Evolutionary conservation across 1,140 invertebrate genomes (phyloP), one percentile per base, ranked within the genome.

Genomic region (Calycopis cecrops): DNA sequence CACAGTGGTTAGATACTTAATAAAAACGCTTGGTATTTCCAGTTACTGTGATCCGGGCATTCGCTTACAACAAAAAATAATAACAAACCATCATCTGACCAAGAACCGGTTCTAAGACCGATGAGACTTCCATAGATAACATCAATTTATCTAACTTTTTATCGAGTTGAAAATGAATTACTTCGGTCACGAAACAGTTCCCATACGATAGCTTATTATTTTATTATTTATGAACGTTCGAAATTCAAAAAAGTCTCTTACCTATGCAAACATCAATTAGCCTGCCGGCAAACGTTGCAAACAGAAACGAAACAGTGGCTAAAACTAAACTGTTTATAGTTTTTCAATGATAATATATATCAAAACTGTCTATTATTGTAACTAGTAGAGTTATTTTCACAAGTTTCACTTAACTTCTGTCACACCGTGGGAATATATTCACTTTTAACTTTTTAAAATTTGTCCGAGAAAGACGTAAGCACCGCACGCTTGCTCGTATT

Each of bases 51-150:
- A 44, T 44, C 40, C 14, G 40, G 40, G 40, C 14, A 44, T 44
- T 44, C 14, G 21, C 21, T 28, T 28, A 14, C 38, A 12, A 40
- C 40, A 44, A 44, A 44, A 44, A 44, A 44, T 44, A 44, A 44
- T 44, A 44, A 44, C 40, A 44, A 44, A 44, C 40, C 40, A 44
- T 44, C 40, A 44, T 44, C 40, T 18, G 40, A 44, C 40, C 14
- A 7, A 10, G n/a, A 44, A 44, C 40, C 40, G 40, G 40, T 44
- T 44, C 14, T 17, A 44, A 44, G 40, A 16, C 40, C 14, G 40
- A 12, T 12, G 40, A 44, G 16, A 44, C 40, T 16, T 44, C 40
- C 16, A 44, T 44, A 44, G 40, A 44, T 44, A 44, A 16, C 40
- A 44, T 28, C 21, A 28, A 28, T 44, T 44, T 44, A 44, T 44